Base-by-base conservation (phyloP, 2,113 vertebrate genomes). In the Vireo altiloquus region DNA sequence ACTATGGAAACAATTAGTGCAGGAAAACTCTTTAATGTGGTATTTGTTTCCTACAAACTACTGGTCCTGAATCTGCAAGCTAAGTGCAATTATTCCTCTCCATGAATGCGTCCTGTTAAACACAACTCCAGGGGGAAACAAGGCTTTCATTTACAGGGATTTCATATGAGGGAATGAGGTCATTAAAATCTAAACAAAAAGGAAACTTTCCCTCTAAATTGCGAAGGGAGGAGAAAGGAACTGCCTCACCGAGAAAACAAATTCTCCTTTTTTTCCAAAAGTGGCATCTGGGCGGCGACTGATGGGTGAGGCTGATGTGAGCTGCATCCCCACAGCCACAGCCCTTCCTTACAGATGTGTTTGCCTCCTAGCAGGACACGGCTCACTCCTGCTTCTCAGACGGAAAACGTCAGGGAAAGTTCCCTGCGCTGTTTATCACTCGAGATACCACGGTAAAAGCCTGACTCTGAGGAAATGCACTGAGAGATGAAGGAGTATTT, bases 121-220 rank as follows among this genome's bases (percentile, higher is more conserved):
- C 33, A 46, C 68, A 75, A 71, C 88, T 71, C 52, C 6, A 42
- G 60, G 20, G 84, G 90, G 89, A 96, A 93, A 96, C 95, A 97
- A 96, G 86, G 90, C 90, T 81, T 75, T 78, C 94, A 96, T 97
- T 97, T 94, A 96, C 44, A 69, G 53, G 59, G 25, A 61, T 68
- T 89, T 95, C 86, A 69, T 89, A 87, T 4, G 61, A 92, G 87
- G 81, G 88, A 81, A 96, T 96, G 96, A 96, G 93, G 93, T 97
- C 95, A 97, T 84, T 52, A 93, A 92, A 87, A 87, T n/a, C 92
- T 21, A 60, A 89, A 96, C 78, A 91, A 93, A 96, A 94, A 84
- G 86, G 96, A 90, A 96, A 94, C 63, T 84, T 92, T 94, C 82
- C 72, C 72, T 82, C 60, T 74, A 77, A 92, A 81, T 6, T 23